These are phyloP conservation scores for Clangula hyemalis DNA, from an alignment of 2,797 vertebrate genomes.

Conservation along the genomic window DNA sequence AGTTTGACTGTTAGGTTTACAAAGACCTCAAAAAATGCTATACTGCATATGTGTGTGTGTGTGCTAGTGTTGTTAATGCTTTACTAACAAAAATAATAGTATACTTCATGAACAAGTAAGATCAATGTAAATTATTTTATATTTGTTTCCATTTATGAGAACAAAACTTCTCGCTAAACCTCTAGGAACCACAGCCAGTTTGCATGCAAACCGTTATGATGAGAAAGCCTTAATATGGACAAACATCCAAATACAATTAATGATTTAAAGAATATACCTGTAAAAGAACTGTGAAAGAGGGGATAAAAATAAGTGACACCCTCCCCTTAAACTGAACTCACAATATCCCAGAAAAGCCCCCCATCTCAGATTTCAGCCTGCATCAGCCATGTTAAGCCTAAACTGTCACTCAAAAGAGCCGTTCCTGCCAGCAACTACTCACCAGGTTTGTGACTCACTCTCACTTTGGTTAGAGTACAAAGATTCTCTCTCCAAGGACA, in stretches of 20 bases:
- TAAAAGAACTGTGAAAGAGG: neutral
- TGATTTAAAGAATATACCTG: neutral
- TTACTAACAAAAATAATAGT: neutral
- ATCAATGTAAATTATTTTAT: neutral
- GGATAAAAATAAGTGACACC: neutral
- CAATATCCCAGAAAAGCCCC: neutral
- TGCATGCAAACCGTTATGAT: fast-evolving
- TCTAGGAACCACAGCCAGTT: neutral
- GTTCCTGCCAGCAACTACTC: neutral
- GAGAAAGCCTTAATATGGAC: neutral
- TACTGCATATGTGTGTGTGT: fast-evolving
- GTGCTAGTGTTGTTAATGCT: neutral
- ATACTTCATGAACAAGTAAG: neutral
- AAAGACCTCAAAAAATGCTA: neutral
- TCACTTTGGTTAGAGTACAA: neutral
- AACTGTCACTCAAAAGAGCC: neutral
- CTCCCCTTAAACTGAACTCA: neutral
- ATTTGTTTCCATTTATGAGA: neutral
- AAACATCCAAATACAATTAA: neutral
- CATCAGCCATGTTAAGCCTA: neutral
- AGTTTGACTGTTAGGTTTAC: neutral
- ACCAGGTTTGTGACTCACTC: neutral
- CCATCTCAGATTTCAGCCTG: neutral
- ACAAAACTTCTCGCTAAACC: neutral
- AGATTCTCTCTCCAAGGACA: neutral